Evolutionary conservation across 2,113 vertebrate genomes (phyloP), one percentile per base, ranked within the genome.

Genomic region (Perca fluviatilis): DNA sequence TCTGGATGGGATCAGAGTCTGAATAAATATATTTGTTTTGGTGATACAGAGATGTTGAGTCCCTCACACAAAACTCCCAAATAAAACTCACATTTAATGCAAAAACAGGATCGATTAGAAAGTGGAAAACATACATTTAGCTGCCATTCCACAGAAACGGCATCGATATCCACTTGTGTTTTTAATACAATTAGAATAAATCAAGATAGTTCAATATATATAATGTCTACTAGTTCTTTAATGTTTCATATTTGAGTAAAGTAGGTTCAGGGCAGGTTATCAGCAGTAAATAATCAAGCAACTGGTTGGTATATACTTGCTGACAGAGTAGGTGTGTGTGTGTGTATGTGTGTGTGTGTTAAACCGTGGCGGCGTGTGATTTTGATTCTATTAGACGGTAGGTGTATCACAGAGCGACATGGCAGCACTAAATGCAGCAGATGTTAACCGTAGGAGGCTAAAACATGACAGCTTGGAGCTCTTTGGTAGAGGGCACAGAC

Each of bases 401-500:
- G 85, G 88, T 82, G 84, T 82, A 72, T 77, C 74, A 68, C 63
- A 81, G 70, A 83, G 87, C 67, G 40, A 86, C 89, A 85, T 85
- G 86, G 87, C 81, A 80, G 70, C 47, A 40, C 88, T 94, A 91
- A 92, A 87, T 76, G 73, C 70, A 90, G 96, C 97, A 98, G 97
- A 97, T 98, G 97, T 97, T 97, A 95, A 96, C 95, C 95, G 94
- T 95, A 88, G 96, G 96, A 96, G 96, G 93, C 95, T 95, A 96
- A 96, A 95, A 96, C 95, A 94, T 95, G 96, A 96, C 96, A 98
- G 97, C 96, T 97, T 96, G 95, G 94, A 95, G 92, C 94, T 94
- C 93, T 95, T 93, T 91, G 95, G 93, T 95, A 95, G 93, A 86
- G 93, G 90, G 90, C 56, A 81, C 70, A 66, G 77, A 84, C 74